Base-by-base conservation (phyloP, 2,888 invertebrate species). In the Tubiluchus corallicola region DNA sequence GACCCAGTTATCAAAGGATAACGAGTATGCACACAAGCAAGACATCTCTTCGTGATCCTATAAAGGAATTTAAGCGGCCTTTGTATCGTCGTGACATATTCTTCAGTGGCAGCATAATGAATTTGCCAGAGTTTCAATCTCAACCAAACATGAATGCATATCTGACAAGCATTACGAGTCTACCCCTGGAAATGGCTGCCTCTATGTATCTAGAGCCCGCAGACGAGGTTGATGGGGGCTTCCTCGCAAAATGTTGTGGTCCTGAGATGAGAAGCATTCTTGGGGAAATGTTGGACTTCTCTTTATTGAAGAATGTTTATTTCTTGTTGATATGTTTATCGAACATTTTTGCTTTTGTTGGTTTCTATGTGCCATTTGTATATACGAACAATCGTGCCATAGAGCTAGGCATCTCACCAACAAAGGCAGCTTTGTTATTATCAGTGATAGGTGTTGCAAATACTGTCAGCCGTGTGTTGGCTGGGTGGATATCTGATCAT, bases 61-160 rank as follows among this genome's bases (percentile, higher is more conserved):
- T n/a, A 9, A 29, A 29, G 29, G 29, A 29, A n/a, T n/a, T 29
- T 9, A 40, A 40, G 15, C 74, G 88, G 16, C 92, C 92, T 2
- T 67, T 94, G 67, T 88, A 88, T 4, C 74, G 90, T 44, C 88
- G 90, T 60, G 96, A 96, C 66, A 92, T 94, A 58, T 94, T 96
- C 71, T 94, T 94, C 67, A 87, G 88, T 2, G 92, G 96, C 20
- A 90, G 90, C 40, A 82, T 96, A 18, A 73, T 80, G 48, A 84
- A 94, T 67, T 72, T 96, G 55, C 85, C 84, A 0, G 88, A 90
- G 65, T 92, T 79, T 68, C 82, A 83, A 63, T 85, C 84, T 47
- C 87, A 88, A 63, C 83, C 84, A 59, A 84, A 87, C 2, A 70
- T 92, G 44, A 77, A 80, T 44, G 81, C 81, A 52, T 92, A 90